Conservation (phyloP, 2,888 invertebrate species). For the Gnatocerus cornutus region DNA sequence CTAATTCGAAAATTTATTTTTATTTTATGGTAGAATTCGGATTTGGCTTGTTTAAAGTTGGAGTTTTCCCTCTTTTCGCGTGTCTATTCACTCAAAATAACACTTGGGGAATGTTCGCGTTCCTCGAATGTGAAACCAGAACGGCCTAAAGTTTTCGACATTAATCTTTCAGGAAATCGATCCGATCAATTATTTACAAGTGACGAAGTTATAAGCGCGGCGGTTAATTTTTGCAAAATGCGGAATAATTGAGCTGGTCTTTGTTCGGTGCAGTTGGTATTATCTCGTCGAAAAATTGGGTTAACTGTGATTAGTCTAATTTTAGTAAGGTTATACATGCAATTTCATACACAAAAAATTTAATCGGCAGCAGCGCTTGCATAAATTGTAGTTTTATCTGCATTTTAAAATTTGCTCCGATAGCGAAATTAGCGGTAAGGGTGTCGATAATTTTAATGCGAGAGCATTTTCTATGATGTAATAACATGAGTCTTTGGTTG, state of each 20-base stretch:
- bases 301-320: slow-evolving; percentile 58
- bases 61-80: slow-evolving; percentile 36
- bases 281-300: slow-evolving; percentile 57
- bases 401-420: slow-evolving; percentile 52
- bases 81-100: slow-evolving; percentile 32
- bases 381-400: slow-evolving; percentile 57
- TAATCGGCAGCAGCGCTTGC: slow-evolving; percentile 54
- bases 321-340: slow-evolving; percentile 62
- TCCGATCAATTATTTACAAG: slow-evolving; percentile 11
- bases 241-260: slow-evolving; percentile 19
- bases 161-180: slow-evolving; percentile 30
- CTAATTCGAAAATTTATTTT: slow-evolving; percentile 48
- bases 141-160: slow-evolving; percentile 14
- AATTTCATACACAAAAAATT: slow-evolving; percentile 59
- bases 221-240: slow-evolving; percentile 28
- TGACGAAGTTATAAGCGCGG: neutral
- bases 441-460: slow-evolving; percentile 56
- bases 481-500: slow-evolving; percentile 38
- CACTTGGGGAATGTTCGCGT: slow-evolving; percentile 23
- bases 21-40: slow-evolving; percentile 53
- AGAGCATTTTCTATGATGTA: slow-evolving; percentile 51
- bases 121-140: slow-evolving; percentile 11
- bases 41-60: slow-evolving; percentile 39
- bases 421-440: slow-evolving; percentile 56
- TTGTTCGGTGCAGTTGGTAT: slow-evolving; percentile 35